Conservation (phyloP, 1,140 invertebrate species). For the Lasioglossum albipes region DNA sequence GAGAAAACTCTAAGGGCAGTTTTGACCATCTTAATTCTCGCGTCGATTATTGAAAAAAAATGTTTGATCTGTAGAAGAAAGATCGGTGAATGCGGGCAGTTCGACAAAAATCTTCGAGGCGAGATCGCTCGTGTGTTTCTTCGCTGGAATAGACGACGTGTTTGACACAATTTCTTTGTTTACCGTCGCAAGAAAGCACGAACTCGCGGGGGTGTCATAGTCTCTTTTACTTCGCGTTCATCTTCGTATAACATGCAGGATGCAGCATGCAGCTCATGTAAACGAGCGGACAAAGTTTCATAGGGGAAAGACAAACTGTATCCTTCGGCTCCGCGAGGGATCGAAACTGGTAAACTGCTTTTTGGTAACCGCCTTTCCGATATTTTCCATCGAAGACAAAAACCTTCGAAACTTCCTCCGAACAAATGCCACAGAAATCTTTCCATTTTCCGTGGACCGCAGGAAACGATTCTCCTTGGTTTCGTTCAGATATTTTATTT, state of each 20-base stretch:
- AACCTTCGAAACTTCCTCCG: no score
- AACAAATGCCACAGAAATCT: no score
- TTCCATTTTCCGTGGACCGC: no score
- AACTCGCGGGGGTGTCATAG: background rate
- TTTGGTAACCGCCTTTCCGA: background rate
- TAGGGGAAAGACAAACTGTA: constrained; percentile 6
- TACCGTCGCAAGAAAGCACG: background rate
- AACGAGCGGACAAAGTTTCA: constrained; percentile 18
- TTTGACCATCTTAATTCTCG: no score
- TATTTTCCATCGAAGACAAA: background rate
- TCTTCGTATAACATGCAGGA: background rate
- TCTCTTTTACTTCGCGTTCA: background rate
- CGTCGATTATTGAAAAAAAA: no score
- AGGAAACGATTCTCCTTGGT: no score
- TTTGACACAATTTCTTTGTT: background rate
- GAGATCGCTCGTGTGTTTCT: no score
- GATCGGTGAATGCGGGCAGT: no score
- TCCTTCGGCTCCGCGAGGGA: background rate
- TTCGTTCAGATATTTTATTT: no score
- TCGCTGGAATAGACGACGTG: background rate
- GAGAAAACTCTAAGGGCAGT: no score
- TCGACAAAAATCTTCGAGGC: background rate
- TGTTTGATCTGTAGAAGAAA: no score
- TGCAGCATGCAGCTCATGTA: no score
- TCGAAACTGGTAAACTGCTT: background rate